These are phyloP conservation scores for Catalaphyllia jardinei DNA, from an alignment of 64 coral and sea anemone genomes.

Conservation along the genomic window DNA sequence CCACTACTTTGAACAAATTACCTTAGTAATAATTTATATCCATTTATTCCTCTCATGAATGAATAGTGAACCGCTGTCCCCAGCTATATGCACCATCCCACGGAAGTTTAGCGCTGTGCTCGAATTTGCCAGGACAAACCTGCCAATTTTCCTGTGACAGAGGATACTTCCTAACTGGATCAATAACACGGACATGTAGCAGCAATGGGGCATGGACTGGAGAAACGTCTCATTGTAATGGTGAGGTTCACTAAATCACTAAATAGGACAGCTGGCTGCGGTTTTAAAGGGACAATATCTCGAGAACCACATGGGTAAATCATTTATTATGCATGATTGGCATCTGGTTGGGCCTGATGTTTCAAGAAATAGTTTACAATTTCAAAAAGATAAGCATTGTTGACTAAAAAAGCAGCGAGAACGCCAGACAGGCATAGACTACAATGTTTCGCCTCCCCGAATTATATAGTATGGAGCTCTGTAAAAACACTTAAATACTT, in stretches of 20 bases:
- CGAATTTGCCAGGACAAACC: slow-evolving; percentile 26
- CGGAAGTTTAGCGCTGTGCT: slow-evolving; percentile 6
- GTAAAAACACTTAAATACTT: background rate
- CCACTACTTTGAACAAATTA: too few species aligned
- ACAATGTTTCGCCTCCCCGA: background rate
- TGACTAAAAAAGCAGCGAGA: too few species aligned
- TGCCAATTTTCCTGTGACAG: slow-evolving; percentile 69
- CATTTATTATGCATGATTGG: too few species aligned
- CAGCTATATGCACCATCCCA: background rate
- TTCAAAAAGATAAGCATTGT: too few species aligned
- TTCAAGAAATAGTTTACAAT: too few species aligned
- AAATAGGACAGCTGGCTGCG: too few species aligned
- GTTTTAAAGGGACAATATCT: too few species aligned
- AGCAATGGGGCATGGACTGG: slow-evolving; percentile 87
- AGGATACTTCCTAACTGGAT: slow-evolving; percentile 61
- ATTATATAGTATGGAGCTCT: background rate
- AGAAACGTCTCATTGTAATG: slow-evolving; percentile 54
- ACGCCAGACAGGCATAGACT: too few species aligned
- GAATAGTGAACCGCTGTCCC: slow-evolving; percentile 41
- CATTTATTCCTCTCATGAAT: background rate
- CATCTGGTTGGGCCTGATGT: too few species aligned
- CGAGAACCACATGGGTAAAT: too few species aligned
- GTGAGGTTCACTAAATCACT: slow-evolving; percentile 26
- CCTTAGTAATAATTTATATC: too few species aligned
- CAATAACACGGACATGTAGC: slow-evolving; percentile 59